These are phyloP conservation scores for Acanthococcus lagerstroemiae DNA, from an alignment of 2,888 invertebrate species.

Conservation along the genomic window DNA sequence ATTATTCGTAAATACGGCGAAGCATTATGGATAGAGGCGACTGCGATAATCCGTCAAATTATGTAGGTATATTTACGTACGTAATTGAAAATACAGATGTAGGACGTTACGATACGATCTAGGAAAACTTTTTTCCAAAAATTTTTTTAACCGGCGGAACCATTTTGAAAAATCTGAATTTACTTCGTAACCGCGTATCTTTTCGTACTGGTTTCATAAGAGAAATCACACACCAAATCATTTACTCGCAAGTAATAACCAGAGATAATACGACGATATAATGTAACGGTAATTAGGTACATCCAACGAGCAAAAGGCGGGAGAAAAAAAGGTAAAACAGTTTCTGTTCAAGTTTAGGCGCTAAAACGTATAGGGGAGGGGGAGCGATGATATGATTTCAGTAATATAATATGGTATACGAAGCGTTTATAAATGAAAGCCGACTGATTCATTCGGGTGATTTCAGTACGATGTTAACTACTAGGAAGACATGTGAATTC, in stretches of 20 bases:
- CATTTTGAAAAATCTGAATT: conserved; percentile 83
- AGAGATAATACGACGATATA: too few species aligned
- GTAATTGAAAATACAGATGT: conserved; percentile 1
- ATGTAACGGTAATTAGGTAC: too few species aligned
- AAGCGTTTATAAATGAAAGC: too few species aligned
- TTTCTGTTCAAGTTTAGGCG: too few species aligned
- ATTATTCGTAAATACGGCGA: conserved; percentile 7
- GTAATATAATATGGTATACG: too few species aligned
- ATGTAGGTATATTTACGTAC: conserved; percentile 15
- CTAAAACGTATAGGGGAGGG: too few species aligned
- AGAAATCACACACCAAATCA: conserved; percentile 12
- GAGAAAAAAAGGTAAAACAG: too few species aligned
- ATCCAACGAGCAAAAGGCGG: too few species aligned
- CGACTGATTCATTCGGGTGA: too few species aligned
- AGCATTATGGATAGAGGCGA: conserved; percentile 20
- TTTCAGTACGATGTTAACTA: too few species aligned
- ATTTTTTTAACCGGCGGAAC: conserved; percentile 32
- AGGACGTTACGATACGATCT: conserved; percentile 5
- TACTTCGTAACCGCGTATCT: conserved; percentile 89
- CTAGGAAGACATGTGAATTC: too few species aligned
- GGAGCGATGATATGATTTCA: too few species aligned
- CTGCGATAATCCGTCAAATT: conserved; percentile 6
- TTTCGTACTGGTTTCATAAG: conserved; percentile 61
- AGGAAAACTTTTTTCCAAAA: conserved; percentile 26
- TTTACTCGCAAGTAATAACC: neutral